Conservation (phyloP, 2,888 invertebrate genomes). For the Callyntrura sp. region DNA sequence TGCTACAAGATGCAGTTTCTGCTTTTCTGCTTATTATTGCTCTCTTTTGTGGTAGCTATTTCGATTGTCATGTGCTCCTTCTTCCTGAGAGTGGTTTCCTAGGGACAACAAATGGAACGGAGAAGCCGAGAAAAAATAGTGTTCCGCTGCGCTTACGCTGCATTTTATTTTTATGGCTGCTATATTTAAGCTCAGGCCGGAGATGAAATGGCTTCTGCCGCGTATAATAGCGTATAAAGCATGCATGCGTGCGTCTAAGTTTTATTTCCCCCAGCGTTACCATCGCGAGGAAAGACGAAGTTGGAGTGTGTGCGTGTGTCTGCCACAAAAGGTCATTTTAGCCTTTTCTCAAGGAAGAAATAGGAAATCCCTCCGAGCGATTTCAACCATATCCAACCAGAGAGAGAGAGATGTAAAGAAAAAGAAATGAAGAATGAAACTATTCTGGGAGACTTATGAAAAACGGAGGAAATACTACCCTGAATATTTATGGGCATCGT, state of each 20-base stretch:
- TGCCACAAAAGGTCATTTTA: conserved; percentile 65
- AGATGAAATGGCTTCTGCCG: conserved; percentile 13
- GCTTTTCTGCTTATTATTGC: not conserved
- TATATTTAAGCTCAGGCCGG: conserved; percentile 28
- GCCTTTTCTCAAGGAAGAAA: conserved; percentile 29
- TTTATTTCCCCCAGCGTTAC: conserved; percentile 23
- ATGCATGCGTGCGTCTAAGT: conserved; percentile 42
- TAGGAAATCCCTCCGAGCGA: conserved; percentile 48
- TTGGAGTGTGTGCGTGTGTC: no score
- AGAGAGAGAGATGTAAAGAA: no score
- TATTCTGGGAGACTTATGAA: no score
- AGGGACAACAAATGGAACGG: no score
- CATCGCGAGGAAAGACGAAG: no score
- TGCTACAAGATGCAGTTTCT: no score
- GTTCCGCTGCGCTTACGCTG: conserved; percentile 74
- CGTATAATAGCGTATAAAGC: conserved; percentile 36
- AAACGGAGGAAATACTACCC: conserved; percentile 11
- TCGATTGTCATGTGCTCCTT: conserved; percentile 14
- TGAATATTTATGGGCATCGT: not conserved
- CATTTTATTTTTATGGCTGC: conserved; percentile 61
- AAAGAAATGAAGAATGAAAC: no score
- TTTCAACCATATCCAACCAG: conserved; percentile 1
- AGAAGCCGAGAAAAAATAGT: conserved; percentile 6
- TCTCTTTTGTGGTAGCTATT: conserved; percentile 38
- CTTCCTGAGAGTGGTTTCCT: not conserved